Evolutionary conservation across 1,140 invertebrate species (phyloP), one percentile per base, ranked within the genome.

Genomic region (Solen grandis): DNA sequence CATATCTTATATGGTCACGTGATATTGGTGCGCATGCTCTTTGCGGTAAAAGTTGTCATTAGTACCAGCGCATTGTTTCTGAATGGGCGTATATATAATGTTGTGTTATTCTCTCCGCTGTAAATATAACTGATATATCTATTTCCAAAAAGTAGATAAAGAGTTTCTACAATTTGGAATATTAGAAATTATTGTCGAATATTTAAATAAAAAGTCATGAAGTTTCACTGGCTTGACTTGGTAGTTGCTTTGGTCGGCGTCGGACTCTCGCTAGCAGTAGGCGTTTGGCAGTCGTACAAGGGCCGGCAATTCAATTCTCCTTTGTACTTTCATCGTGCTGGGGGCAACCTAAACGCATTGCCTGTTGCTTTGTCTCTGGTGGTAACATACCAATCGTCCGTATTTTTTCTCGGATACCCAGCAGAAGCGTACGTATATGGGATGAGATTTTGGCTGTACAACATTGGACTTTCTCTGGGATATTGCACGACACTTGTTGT

Each of bases 191-290:
- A n/a, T n/a, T n/a, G n/a, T n/a, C n/a, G n/a, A n/a, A n/a, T n/a
- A n/a, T n/a, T n/a, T n/a, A n/a, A n/a, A n/a, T n/a, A n/a, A n/a
- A n/a, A n/a, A n/a, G n/a, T n/a, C n/a, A n/a, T n/a, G n/a, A n/a
- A n/a, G n/a, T n/a, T n/a, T n/a, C n/a, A n/a, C n/a, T n/a, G n/a
- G n/a, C n/a, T 65, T 13, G 85, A 86, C 54, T 86, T 83, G 52
- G 69, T 84, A 31, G 65, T 86, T 8, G 85, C 81, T 66, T 69
- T 31, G 8, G 19, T 70, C 22, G 33, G 70, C 35, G 41, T 87
- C 16, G 19, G 52, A 0, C 62, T 84, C 14, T 87, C 85, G 1
- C 95, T 95, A 73, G 93, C 93, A 5, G 36, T 36, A 2, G 69
- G 69, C 4, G 31, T 73, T 4, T 55, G 35, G 19, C 59, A 36